These are phyloP conservation scores for Ophion ventricosus DNA, from an alignment of 2,888 invertebrate species.

Conservation along the genomic window DNA sequence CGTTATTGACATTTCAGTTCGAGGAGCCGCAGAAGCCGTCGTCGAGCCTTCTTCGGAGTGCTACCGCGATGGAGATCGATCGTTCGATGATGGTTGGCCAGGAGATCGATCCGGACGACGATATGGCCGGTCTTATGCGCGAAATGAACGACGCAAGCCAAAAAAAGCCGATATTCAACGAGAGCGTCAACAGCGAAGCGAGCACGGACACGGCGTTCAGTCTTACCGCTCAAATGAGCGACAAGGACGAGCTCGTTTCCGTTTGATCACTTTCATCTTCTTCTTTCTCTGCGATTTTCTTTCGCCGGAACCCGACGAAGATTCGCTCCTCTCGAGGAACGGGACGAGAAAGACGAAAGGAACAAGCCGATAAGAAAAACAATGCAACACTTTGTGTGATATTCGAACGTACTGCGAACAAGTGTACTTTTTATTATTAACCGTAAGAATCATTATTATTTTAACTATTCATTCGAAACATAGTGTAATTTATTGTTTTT, in stretches of 20 bases:
- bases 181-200: constrained; percentile 80
- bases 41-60: constrained; percentile 11
- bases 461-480: not conserved
- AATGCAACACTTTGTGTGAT: constrained; percentile 25
- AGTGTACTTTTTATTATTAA: constrained; percentile 45
- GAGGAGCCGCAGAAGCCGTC: constrained; percentile 72
- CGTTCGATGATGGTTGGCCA: constrained; percentile 77
- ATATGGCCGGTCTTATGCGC: constrained; percentile 82
- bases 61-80: constrained; percentile 61
- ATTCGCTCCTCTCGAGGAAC: not conserved
- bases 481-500: constrained; percentile 12
- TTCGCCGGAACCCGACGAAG: too few species aligned
- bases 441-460: not conserved
- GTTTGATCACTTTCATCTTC: constrained; percentile 52
- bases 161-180: constrained; percentile 78
- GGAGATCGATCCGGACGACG: constrained; percentile 81
- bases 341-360: not conserved
- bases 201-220: constrained; percentile 83
- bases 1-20: constrained; percentile 70
- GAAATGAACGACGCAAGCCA: constrained; percentile 80
- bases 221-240: constrained; percentile 80
- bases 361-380: too few species aligned
- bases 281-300: not conserved
- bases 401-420: constrained; percentile 24
- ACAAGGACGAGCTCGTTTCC: constrained; percentile 78